These are phyloP conservation scores for Phalloptychus januarius DNA, from an alignment of 2,797 vertebrate genomes.

Conservation along the genomic window DNA sequence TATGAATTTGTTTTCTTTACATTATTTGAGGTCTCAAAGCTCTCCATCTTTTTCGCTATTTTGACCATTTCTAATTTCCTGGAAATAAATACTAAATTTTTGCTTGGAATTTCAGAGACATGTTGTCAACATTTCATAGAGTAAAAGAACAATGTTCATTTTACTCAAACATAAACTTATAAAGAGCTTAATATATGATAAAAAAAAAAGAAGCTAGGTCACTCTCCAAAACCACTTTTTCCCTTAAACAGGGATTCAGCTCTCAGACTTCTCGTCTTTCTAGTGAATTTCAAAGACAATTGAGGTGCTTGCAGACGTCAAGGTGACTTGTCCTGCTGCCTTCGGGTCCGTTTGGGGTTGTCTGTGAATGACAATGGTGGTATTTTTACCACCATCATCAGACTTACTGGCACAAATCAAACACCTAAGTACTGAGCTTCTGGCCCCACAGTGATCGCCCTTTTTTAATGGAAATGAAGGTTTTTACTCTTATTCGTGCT, in stretches of 20 bases:
- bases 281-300: conserved; percentile 67
- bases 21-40: too few species aligned
- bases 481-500: not conserved
- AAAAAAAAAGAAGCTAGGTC: too few species aligned
- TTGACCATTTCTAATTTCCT: too few species aligned
- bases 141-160: too few species aligned
- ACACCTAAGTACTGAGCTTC: conserved; percentile 21
- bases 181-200: not conserved
- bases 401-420: conserved; percentile 41
- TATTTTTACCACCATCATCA: conserved; percentile 49
- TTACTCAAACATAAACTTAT: too few species aligned
- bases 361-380: conserved; percentile 79
- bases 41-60: too few species aligned
- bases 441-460: conserved; percentile 4
- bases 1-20: too few species aligned
- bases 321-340: conserved; percentile 59
- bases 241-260: not conserved
- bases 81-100: too few species aligned
- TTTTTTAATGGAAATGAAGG: conserved; percentile 11
- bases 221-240: not conserved
- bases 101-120: too few species aligned
- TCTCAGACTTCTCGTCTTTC: conserved; percentile 21
- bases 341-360: conserved; percentile 61
- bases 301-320: conserved; percentile 61
- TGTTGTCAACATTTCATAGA: too few species aligned